Evolutionary conservation across 2,888 invertebrate species (phyloP), one percentile per base, ranked within the genome.

Genomic region (Hirtodrosophila cameraria): DNA sequence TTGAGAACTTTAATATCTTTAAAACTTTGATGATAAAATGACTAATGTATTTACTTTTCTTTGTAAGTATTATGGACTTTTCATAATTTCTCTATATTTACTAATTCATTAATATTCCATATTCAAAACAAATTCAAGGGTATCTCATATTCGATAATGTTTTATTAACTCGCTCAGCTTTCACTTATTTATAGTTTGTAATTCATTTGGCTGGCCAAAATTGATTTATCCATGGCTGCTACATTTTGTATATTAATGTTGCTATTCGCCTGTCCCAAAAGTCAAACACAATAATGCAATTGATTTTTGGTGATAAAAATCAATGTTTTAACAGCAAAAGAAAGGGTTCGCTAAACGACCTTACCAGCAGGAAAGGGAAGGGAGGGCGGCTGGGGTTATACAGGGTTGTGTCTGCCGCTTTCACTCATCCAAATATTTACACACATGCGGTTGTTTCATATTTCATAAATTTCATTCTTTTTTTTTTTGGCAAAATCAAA

Each of bases 241-340:
- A 55, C 60, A 60, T 48, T 61, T 12, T 53, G 41, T 16, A 35
- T 55, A 58, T 70, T 57, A 54, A 63, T 36, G 27, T 58, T 46
- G 23, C 16, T 13, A 30, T 49, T 48, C 7, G 30, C 31, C 31
- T 23, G 64, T 60, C 49, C 42, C 58, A 61, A 57, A 73, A 74
- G 60, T 62, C 81, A 67, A 80, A 77, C 65, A 80, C 81, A 84
- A 82, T 84, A 78, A 86, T 78, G 79, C 83, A 87, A 82, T 86
- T 85, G 86, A 83, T 86, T 84, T 69, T 80, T 84, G 71, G 74
- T 76, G 86, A 82, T 85, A 85, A 87, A 87, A 83, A 85, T 82
- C 86, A 68, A 76, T 76, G 67, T 75, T 87, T 86, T 76, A 38
- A 16, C 68, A 48, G 20, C 11, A 52, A 72, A 62, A 70, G n/a